Conservation (phyloP, 2,888 invertebrate species). For the Cephus nigrinus region DNA sequence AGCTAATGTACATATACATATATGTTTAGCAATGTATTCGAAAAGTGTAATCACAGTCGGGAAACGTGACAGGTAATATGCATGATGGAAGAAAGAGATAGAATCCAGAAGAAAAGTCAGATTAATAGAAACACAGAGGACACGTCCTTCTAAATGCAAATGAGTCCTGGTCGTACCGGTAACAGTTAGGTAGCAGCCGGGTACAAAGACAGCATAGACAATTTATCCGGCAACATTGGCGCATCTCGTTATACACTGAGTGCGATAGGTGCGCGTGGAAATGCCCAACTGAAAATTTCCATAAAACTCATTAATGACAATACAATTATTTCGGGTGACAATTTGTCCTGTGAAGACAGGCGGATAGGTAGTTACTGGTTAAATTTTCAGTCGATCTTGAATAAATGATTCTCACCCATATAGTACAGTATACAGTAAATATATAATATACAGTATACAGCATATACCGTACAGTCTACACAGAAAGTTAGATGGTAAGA, state of each 20-base stretch:
- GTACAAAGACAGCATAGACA: slow-evolving; percentile 24
- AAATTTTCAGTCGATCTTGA: slow-evolving; percentile 14
- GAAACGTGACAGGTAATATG: not conserved
- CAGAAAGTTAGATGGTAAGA: not conserved
- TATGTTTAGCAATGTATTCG: not conserved
- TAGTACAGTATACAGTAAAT: not conserved
- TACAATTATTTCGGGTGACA: slow-evolving; percentile 48
- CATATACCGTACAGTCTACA: not conserved
- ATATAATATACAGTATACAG: not conserved
- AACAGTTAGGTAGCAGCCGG: not conserved
- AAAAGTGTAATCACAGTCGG: not conserved
- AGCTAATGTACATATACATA: not conserved
- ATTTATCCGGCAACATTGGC: slow-evolving; percentile 36
- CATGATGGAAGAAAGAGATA: not conserved
- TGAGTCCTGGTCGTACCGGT: slow-evolving; percentile 13
- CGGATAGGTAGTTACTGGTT: slow-evolving; percentile 2
- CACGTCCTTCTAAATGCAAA: slow-evolving; percentile 47
- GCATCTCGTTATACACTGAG: slow-evolving; percentile 1
- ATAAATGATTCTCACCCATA: slow-evolving; percentile 16
- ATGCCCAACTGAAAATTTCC: slow-evolving; percentile 35
- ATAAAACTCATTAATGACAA: slow-evolving; percentile 49
- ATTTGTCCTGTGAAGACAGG: slow-evolving; percentile 24
- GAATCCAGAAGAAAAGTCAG: not conserved
- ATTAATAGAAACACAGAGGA: not conserved
- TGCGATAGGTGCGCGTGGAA: not conserved